Conservation (phyloP, 1,140 invertebrate genomes). For the Radopholus similis region DNA sequence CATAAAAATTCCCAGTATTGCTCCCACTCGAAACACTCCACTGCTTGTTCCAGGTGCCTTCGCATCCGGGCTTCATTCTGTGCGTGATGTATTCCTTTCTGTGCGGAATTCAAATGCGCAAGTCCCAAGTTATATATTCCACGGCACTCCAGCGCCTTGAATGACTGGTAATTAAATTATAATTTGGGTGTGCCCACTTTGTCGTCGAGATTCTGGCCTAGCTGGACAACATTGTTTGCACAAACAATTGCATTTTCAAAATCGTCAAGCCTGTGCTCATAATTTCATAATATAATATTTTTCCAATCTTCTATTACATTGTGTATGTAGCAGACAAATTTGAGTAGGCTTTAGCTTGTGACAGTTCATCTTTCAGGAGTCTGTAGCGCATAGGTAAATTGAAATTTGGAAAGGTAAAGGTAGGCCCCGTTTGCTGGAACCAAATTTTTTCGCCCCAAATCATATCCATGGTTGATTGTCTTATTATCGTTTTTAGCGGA, state of each 20-base stretch:
- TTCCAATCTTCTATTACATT: not conserved
- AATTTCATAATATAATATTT: not conserved
- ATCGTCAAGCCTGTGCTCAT: not conserved
- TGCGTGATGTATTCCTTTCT: not conserved
- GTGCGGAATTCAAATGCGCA: slow-evolving; percentile 4
- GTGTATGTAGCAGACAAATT: slow-evolving; percentile 11
- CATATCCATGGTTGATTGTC: too few species aligned
- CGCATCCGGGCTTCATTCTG: not conserved
- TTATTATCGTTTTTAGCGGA: too few species aligned
- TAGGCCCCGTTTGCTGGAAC: too few species aligned
- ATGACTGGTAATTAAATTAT: not conserved
- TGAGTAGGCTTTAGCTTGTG: not conserved
- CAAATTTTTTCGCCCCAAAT: too few species aligned
- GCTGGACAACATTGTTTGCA: slow-evolving; percentile 3
- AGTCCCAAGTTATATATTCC: slow-evolving; percentile 8
- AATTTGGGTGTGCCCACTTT: not conserved
- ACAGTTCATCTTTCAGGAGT: not conserved
- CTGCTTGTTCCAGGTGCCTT: not conserved
- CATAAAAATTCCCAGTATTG: not conserved
- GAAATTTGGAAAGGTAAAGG: too few species aligned
- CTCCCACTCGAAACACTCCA: slow-evolving; percentile 5
- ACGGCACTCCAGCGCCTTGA: slow-evolving; percentile 1
- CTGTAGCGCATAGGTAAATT: too few species aligned
- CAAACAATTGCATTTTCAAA: slow-evolving; percentile 5
- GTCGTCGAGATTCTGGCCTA: slow-evolving; percentile 1